These are phyloP conservation scores for Cryptocheilus praepositus DNA, from an alignment of 2,888 invertebrate species.

Conservation along the genomic window DNA sequence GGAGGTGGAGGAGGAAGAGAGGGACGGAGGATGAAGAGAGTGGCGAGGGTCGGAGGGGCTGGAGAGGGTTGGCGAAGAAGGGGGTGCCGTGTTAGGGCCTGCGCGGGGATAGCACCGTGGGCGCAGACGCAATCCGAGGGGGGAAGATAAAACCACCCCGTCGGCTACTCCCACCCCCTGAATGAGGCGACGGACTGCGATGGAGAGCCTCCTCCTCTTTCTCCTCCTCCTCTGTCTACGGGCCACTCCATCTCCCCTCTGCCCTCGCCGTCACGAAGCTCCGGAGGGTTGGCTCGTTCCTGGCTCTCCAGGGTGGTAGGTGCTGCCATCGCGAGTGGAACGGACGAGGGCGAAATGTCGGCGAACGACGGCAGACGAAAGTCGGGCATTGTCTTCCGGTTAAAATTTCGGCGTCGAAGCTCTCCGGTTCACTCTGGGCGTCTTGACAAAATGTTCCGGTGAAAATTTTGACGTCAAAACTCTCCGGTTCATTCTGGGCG, in stretches of 20 bases:
- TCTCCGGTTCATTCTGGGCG: no score
- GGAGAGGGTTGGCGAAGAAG: conserved; percentile 8
- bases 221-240: conserved; percentile 38
- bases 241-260: conserved; percentile 40
- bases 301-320: conserved; percentile 38
- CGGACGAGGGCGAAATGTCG: conserved; percentile 35
- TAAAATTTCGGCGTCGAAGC: no score
- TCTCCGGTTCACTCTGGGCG: neutral
- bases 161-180: conserved; percentile 71
- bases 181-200: conserved; percentile 76
- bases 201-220: conserved; percentile 67
- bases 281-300: conserved; percentile 34
- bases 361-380: conserved; percentile 15
- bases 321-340: conserved; percentile 44
- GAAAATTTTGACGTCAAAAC: conserved; percentile 1
- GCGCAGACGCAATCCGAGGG: conserved; percentile 72
- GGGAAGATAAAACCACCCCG: conserved; percentile 76
- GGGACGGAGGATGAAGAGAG: conserved; percentile 26
- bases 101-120: conserved; percentile 51
- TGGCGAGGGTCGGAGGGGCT: conserved; percentile 22
- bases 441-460: no score
- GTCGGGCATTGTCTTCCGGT: conserved; percentile 41
- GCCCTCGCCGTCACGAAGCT: conserved; percentile 26
- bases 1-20: conserved; percentile 15
- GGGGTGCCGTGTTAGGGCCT: conserved; percentile 39